A percentile compares a stretch with the other conserved stretches of the same genome.
These are phyloP conservation scores for Nasonia oneida DNA, from an alignment of 2,888 invertebrate species.

Conservation along the genomic window DNA sequence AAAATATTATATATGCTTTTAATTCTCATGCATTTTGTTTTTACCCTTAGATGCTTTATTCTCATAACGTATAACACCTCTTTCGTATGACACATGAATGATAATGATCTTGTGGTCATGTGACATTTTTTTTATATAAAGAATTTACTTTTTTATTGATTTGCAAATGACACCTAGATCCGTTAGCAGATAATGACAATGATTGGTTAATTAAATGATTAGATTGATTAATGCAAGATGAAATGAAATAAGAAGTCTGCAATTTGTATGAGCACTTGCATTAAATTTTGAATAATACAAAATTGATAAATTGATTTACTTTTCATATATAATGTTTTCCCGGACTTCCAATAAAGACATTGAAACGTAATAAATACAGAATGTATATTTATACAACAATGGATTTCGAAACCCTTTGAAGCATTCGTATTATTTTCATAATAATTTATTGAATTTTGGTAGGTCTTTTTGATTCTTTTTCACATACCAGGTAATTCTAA, in stretches of 20 bases:
- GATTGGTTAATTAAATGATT: conserved; percentile 1
- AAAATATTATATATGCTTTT: conserved; percentile 41
- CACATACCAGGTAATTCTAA: neutral
- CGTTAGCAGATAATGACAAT: neutral
- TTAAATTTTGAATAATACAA: neutral
- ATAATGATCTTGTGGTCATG: neutral
- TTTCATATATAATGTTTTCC: conserved; percentile 47
- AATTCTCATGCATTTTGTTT: neutral
- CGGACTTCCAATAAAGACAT: neutral
- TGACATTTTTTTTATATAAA: neutral
- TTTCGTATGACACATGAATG: neutral
- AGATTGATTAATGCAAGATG: neutral
- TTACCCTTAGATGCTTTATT: neutral
- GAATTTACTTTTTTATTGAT: neutral
- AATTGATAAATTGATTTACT: no score
- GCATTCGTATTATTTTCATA: neutral
- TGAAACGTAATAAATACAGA: neutral
- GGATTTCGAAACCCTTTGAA: neutral
- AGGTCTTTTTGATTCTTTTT: neutral
- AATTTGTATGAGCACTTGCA: neutral
- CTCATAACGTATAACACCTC: neutral
- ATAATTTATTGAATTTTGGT: neutral
- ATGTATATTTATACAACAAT: neutral
- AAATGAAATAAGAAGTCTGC: neutral
- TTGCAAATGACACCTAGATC: neutral